phyloP scores from a whole-genome alignment of 2,888 invertebrate species.

The Taphrorychus bicolor region DNA sequence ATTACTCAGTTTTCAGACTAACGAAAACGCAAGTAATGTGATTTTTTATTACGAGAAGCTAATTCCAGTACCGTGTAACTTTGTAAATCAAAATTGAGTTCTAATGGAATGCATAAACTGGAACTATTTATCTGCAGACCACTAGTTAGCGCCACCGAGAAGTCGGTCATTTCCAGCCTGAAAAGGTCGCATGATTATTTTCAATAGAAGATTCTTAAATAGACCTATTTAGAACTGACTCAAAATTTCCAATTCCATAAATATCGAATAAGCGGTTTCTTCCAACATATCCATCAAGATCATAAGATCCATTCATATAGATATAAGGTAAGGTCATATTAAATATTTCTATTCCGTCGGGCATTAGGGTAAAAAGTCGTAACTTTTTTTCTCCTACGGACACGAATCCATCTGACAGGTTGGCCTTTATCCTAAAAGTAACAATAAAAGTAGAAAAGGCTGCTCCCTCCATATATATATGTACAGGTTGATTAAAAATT shows the following conservation, averaged over 20 bases:
- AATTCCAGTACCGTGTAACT: not conserved
- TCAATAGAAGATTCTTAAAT: not conserved
- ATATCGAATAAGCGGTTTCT: slow-evolving; percentile 22
- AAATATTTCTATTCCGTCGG: slow-evolving; percentile 29
- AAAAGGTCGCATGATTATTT: too few species aligned
- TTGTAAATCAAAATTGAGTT: slow-evolving; percentile 9
- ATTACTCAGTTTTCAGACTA: too few species aligned
- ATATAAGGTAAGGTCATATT: slow-evolving; percentile 24
- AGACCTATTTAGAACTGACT: not conserved
- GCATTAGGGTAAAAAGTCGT: not conserved
- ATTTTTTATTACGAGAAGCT: too few species aligned
- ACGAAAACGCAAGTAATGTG: too few species aligned
- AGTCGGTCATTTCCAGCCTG: slow-evolving; percentile 15
- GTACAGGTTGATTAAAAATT: too few species aligned
- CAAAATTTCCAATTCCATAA: slow-evolving; percentile 21
- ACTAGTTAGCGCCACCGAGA: slow-evolving; percentile 17
- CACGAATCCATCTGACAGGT: not conserved
- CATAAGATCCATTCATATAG: slow-evolving; percentile 22
- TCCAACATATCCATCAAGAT: slow-evolving; percentile 25
- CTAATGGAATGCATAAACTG: slow-evolving; percentile 17
- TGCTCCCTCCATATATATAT: too few species aligned
- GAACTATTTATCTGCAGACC: slow-evolving; percentile 20
- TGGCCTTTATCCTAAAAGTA: not conserved
- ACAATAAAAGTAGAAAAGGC: too few species aligned
- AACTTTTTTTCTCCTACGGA: not conserved